Percentiles rank a stretch among this genome's conserved stretches.
Evolutionary conservation across 2,888 invertebrate species (phyloP).

Genomic region (Clistopyga incitator): DNA sequence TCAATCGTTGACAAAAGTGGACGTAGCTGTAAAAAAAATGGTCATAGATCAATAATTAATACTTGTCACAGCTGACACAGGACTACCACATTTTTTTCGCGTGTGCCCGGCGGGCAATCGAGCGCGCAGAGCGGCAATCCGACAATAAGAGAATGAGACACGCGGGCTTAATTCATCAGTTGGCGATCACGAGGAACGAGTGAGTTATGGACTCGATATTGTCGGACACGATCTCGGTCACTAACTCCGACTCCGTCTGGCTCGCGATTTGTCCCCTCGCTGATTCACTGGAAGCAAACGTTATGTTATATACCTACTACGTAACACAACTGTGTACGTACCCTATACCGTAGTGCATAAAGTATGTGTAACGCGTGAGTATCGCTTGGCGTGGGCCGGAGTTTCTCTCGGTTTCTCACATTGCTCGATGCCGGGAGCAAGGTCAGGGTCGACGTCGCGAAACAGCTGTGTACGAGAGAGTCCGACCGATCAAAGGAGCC

Average conservation of each 20-base stretch:
- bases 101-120: neutral
- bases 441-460: slow-evolving; percentile 78
- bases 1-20: too few species aligned
- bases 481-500: slow-evolving; percentile 17
- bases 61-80: too few species aligned
- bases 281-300: slow-evolving; percentile 15
- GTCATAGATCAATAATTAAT: too few species aligned
- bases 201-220: neutral
- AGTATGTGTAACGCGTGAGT: slow-evolving; percentile 34
- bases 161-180: neutral
- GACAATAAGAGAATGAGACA: neutral
- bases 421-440: slow-evolving; percentile 69
- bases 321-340: neutral
- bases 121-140: neutral
- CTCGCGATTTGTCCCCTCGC: slow-evolving; percentile 12
- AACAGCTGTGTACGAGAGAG: slow-evolving; percentile 75
- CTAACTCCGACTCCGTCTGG: slow-evolving; percentile 6
- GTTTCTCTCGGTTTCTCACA: slow-evolving; percentile 68
- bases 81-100: neutral
- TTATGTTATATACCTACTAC: neutral
- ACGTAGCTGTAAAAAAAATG: too few species aligned
- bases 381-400: slow-evolving; percentile 69
- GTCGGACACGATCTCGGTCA: slow-evolving; percentile 2
- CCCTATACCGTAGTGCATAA: neutral
- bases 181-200: neutral